These are phyloP conservation scores for Chirona hameri DNA, from an alignment of 2,888 invertebrate species.

Conservation along the genomic window DNA sequence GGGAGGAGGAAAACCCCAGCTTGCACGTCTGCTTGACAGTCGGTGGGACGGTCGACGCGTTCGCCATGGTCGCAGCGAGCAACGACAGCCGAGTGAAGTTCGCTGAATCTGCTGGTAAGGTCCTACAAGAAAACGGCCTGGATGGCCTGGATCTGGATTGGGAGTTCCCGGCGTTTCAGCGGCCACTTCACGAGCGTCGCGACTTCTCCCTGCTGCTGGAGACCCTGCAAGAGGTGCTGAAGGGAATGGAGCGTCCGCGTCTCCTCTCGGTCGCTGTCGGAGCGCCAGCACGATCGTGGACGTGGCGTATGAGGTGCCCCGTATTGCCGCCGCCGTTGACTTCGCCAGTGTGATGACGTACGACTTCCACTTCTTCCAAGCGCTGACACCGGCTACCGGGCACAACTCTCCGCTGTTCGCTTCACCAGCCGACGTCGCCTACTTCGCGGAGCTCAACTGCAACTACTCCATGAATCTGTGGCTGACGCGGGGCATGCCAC, in stretches of 20 bases:
- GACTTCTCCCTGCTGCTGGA: constrained; percentile 7
- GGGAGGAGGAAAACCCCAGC: not conserved
- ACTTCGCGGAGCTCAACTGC: constrained; percentile 41
- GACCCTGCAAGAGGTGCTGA: not conserved
- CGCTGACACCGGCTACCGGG: constrained; percentile 44
- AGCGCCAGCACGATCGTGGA: constrained; percentile 44
- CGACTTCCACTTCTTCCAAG: constrained; percentile 45
- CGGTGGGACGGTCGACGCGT: not conserved
- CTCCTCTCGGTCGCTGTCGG: constrained; percentile 42
- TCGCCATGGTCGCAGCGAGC: constrained; percentile 30
- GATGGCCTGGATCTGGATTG: constrained; percentile 38
- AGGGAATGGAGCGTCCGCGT: constrained; percentile 12
- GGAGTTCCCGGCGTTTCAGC: constrained; percentile 42
- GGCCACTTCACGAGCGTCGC: constrained; percentile 26
- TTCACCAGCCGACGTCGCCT: constrained; percentile 38
- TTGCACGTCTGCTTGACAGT: not conserved
- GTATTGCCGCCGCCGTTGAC: constrained; percentile 44
- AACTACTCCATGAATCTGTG: constrained; percentile 44
- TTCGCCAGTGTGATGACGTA: constrained; percentile 48
- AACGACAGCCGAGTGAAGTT: not conserved
- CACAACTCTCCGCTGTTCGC: constrained; percentile 46
- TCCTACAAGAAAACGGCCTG: not conserved
- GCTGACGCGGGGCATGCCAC: constrained; percentile 44
- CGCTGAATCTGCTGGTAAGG: not conserved
- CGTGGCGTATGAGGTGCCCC: constrained; percentile 44